Conservation (phyloP, 2,113 vertebrate species). For the Polyodon spathula region DNA sequence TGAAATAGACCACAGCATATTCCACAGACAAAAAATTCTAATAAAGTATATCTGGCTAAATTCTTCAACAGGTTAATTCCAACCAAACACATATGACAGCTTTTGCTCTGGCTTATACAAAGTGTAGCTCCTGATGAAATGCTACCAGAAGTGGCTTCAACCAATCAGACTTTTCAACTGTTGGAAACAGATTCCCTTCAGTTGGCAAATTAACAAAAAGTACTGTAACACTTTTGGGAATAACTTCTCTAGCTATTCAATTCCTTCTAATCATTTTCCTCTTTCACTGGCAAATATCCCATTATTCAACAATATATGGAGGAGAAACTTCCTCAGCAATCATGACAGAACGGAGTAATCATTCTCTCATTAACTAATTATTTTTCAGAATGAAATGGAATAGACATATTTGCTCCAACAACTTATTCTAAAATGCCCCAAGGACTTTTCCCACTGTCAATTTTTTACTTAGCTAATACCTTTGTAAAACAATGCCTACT, state of each 20-base stretch:
- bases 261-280: conserved; percentile 65
- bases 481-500: conserved; percentile 39
- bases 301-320: conserved; percentile 63
- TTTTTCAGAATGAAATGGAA: conserved; percentile 55
- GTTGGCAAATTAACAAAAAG: conserved; percentile 45
- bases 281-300: conserved; percentile 54
- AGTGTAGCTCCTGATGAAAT: conserved; percentile 27
- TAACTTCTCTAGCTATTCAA: conserved; percentile 57
- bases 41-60: neutral
- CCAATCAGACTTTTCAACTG: conserved; percentile 38
- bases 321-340: conserved; percentile 57
- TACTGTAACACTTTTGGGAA: conserved; percentile 52
- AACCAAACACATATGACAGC: too few relatives aligned
- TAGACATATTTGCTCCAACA: conserved; percentile 47
- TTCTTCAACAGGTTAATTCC: too few relatives aligned
- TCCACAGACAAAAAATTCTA: neutral
- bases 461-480: conserved; percentile 27
- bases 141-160: conserved; percentile 40
- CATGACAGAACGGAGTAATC: conserved; percentile 64
- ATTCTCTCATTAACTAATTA: conserved; percentile 64
- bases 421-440: conserved; percentile 56
- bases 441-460: conserved; percentile 39
- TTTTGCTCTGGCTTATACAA: conserved; percentile 15
- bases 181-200: conserved; percentile 46
- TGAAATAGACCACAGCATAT: too few relatives aligned